Base-by-base conservation (phyloP, 1,140 invertebrate genomes). In the Bombyx mandarina region DNA sequence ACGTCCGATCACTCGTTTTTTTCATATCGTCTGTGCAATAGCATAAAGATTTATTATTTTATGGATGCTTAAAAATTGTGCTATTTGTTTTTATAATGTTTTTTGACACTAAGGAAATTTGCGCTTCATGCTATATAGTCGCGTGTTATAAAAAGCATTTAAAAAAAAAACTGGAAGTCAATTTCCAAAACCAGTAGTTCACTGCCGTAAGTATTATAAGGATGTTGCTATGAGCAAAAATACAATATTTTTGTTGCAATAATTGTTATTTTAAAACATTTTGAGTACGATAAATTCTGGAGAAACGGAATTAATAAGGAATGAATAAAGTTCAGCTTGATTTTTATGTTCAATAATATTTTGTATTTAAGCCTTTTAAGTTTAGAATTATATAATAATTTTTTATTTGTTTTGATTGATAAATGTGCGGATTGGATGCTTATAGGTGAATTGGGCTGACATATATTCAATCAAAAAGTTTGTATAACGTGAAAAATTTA, bases 221-320 rank as follows among this genome's bases (percentile, higher is more conserved):
- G 59, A 65, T 61, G 68, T 81, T 82, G 79, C 79, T 82, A 62
- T 76, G 61, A 84, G 78, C 79, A 79, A 71, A 58, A 35, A 35
- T 35, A 35, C 2, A 35, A 55, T 56, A 63, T 58, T 67, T 76
- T 74, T 72, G 69, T 73, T 79, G 78, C 78, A 82, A 81, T 82
- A 82, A 59, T 74, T 73, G 62, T 69, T 61, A 66, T 66, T 63
- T 69, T 63, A 51, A 63, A 18, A 18, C 12, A 18, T 18, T 18
- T 18, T 18, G 12, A 18, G 61, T 35, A 35, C 26, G 26, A 35
- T 35, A 35, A 35, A 35, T 35, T 35, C 26, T 5, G 4, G 26
- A 35, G 26, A 35, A 35, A 35, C 26, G 26, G 26, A 35, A 35
- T 35, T 35, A 35, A 35, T 35, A 35, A 35, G 63, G 60, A 60